phyloP scores from a whole-genome alignment of 2,888 invertebrate genomes.

The Diloba caeruleocephala region DNA sequence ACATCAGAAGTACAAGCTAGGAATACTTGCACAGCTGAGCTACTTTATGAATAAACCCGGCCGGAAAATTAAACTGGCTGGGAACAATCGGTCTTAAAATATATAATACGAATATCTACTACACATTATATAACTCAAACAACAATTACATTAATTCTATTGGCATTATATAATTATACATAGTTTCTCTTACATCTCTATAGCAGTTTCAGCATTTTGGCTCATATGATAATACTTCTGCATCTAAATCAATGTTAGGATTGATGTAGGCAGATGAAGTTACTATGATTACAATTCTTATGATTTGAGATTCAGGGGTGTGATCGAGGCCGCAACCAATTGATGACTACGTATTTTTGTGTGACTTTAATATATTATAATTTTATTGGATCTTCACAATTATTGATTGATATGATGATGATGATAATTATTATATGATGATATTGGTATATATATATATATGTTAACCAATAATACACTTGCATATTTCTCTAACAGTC shows the following conservation, averaged over 20 bases:
- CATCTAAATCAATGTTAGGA: neutral
- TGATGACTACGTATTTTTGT: no score
- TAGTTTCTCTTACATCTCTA: neutral
- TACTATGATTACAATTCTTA: no score
- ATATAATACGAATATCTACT: neutral
- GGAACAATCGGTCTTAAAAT: constrained; percentile 1
- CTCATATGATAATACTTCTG: constrained; percentile 13
- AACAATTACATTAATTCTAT: constrained; percentile 5
- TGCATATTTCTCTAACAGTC: no score
- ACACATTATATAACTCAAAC: constrained; percentile 1
- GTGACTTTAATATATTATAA: no score
- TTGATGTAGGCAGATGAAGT: neutral
- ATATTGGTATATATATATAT: no score
- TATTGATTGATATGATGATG: no score
- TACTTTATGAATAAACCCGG: neutral
- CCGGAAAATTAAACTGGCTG: constrained; percentile 3
- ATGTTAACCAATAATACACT: no score
- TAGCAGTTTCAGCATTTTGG: constrained; percentile 20
- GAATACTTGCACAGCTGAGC: neutral
- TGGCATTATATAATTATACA: neutral
- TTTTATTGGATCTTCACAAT: no score
- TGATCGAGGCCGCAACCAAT: no score
- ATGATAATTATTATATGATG: no score
- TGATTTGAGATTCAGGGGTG: no score
- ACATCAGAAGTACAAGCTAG: no score